Evolutionary conservation across 2,113 vertebrate species (phyloP), one percentile per base, ranked within the genome.

Genomic region (Malaclemys terrapin): DNA sequence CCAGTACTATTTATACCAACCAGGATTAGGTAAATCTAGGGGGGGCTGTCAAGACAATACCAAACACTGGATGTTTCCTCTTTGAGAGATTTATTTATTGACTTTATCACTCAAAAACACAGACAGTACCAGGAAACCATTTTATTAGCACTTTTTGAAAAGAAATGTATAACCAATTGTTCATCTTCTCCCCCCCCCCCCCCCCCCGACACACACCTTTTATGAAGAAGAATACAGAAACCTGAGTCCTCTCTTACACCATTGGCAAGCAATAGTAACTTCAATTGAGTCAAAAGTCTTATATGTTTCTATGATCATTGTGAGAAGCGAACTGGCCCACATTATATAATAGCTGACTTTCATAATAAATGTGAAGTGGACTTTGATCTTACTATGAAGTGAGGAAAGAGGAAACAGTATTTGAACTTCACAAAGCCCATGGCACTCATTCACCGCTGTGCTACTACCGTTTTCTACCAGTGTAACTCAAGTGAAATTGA

Each of bases 301-400:
- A 31, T 11, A 31, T 31, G 12, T 6, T 56, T n/a, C 57, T 57
- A 22, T 5, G 24, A 4, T 10, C 24, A n/a, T 6, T 52, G 8
- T 6, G n/a, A 29, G 5, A 85, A 83, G 3, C 52, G 8, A 88
- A 87, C 1, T 14, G 38, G 11, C 1, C 12, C 7, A 4, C 1
- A 35, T 5, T 7, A n/a, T 49, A 57, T 52, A 76, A 59, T 16
- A 2, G 0, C 3, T 3, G 24, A 2, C n/a, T 87, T 84, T 57
- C 62, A 0, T 25, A 22, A 1, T 5, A 1, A 5, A 84, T 45
- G 45, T 45, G 45, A 45, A 12, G 45, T 6, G 0, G 35, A 22
- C 2, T 91, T 75, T 80, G 52, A 80, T 31, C 10, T 49, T 56
- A 16, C 52, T 35, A 2, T 1, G 16, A 0, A 83, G 50, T 14